phyloP scores from a whole-genome alignment of 2,797 vertebrate species.

The Halcyon chelicuti region DNA sequence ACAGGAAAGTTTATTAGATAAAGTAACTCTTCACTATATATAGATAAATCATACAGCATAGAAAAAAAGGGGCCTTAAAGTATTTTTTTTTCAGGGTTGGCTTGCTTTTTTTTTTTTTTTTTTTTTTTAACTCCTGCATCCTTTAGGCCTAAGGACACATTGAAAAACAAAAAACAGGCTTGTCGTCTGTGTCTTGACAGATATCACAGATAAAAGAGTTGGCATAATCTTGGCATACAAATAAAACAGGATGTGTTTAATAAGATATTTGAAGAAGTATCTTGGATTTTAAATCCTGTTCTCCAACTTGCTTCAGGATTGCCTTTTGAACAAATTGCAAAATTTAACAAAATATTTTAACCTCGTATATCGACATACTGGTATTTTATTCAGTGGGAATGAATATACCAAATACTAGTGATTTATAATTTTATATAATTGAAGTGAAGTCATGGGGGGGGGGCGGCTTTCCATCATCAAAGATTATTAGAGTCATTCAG shows the following conservation, averaged over 20 bases:
- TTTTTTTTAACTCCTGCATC: not conserved
- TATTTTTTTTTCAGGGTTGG: not conserved
- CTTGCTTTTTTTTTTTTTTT: not conserved
- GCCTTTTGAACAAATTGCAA: slow-evolving; percentile 42
- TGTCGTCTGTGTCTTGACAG: slow-evolving; percentile 64
- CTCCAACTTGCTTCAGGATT: not conserved
- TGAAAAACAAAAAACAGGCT: slow-evolving; percentile 34
- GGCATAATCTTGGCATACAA: slow-evolving; percentile 36
- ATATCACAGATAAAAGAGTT: slow-evolving; percentile 48
- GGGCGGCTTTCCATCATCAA: not conserved
- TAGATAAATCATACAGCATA: not conserved
- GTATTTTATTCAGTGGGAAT: not conserved
- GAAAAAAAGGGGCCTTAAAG: not conserved
- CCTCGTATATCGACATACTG: not conserved
- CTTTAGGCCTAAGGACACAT: slow-evolving; percentile 36
- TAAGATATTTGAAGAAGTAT: slow-evolving; percentile 55
- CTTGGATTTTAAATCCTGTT: slow-evolving; percentile 25
- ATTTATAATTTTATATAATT: not conserved
- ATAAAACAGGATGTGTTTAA: slow-evolving; percentile 60
- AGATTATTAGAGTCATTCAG: not conserved
- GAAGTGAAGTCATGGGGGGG: not conserved
- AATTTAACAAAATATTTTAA: slow-evolving; percentile 43
- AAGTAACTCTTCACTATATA: not conserved
- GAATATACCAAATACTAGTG: not conserved
- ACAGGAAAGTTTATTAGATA: not conserved